Evolutionary conservation across 2,113 vertebrate species (phyloP).

Genomic region (Platycercus adscitus): DNA sequence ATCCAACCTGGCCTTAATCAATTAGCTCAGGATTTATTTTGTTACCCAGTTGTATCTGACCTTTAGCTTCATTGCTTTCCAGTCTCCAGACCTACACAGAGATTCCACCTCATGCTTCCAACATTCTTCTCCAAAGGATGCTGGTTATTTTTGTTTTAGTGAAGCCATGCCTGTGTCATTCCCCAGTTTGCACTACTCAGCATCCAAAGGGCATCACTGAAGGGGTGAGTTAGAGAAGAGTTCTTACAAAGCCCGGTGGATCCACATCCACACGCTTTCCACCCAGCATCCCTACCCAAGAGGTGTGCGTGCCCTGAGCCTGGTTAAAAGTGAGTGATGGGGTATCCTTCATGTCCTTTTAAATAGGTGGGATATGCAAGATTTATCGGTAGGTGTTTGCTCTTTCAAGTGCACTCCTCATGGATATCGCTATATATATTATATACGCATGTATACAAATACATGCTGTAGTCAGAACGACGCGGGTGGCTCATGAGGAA

Average conservation of each 20-base stretch:
- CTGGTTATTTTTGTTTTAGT: background rate
- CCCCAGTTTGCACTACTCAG: background rate
- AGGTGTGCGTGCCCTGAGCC: fast-evolving
- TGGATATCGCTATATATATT: too few relatives aligned
- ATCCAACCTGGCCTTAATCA: background rate
- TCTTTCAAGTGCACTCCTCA: background rate
- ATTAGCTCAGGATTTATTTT: background rate
- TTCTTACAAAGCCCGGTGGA: background rate
- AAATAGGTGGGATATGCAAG: background rate
- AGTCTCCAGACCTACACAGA: fast-evolving
- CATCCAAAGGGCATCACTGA: background rate
- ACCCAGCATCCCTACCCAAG: background rate
- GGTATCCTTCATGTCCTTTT: background rate
- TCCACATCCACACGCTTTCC: background rate
- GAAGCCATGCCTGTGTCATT: background rate
- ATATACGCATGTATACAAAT: background rate
- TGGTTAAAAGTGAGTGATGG: background rate
- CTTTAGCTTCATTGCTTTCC: background rate
- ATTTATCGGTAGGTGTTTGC: background rate
- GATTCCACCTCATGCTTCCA: background rate
- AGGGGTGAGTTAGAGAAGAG: background rate
- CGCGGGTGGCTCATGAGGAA: fast-evolving
- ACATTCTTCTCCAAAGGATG: background rate
- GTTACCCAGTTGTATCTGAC: background rate
- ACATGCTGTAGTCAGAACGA: background rate